phyloP scores from a whole-genome alignment of 2,797 vertebrate species.

The Kryptolebias ocellatus region DNA sequence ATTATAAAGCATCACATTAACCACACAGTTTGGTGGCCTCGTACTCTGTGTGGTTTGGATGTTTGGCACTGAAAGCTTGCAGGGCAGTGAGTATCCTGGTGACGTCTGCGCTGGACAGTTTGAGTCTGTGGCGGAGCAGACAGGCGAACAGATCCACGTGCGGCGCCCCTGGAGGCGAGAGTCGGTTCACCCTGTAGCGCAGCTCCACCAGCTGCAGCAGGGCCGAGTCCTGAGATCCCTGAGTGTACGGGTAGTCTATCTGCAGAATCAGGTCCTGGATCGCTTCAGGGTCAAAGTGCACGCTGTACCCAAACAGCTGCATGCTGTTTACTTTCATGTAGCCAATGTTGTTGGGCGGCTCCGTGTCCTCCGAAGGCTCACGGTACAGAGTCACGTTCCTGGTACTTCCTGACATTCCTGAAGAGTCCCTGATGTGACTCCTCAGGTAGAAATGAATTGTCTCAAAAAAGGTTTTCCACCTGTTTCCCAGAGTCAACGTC shows the following conservation, averaged over 20 bases:
- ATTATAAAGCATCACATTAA: conserved; percentile 83
- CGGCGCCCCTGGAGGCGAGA: conserved; percentile 90
- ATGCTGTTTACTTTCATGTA: conserved; percentile 98
- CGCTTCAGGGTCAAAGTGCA: conserved; percentile 97
- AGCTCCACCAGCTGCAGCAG: conserved; percentile 95
- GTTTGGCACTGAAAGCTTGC: conserved; percentile 92
- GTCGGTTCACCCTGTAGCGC: conserved; percentile 92
- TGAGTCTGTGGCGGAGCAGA: conserved; percentile 95
- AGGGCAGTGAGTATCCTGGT: conserved; percentile 93
- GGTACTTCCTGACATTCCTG: conserved; percentile 67
- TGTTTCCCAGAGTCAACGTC: conserved; percentile 94
- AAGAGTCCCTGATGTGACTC: conserved; percentile 86
- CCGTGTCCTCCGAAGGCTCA: conserved; percentile 78
- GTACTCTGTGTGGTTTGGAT: conserved; percentile 91
- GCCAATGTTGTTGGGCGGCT: conserved; percentile 87
- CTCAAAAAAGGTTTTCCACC: conserved; percentile 98
- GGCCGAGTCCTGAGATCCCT: conserved; percentile 96
- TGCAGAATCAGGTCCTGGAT: conserved; percentile 97
- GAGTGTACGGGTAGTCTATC: conserved; percentile 97
- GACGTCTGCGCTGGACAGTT: conserved; percentile 93
- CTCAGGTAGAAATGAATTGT: conserved; percentile 97
- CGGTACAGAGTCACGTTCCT: conserved; percentile 64
- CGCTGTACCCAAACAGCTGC: conserved; percentile 98
- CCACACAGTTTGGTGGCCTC: conserved; percentile 97
- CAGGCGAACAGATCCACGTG: conserved; percentile 95